These are phyloP conservation scores for Alaudala cheleensis DNA, from an alignment of 2,113 vertebrate genomes.

Conservation along the genomic window DNA sequence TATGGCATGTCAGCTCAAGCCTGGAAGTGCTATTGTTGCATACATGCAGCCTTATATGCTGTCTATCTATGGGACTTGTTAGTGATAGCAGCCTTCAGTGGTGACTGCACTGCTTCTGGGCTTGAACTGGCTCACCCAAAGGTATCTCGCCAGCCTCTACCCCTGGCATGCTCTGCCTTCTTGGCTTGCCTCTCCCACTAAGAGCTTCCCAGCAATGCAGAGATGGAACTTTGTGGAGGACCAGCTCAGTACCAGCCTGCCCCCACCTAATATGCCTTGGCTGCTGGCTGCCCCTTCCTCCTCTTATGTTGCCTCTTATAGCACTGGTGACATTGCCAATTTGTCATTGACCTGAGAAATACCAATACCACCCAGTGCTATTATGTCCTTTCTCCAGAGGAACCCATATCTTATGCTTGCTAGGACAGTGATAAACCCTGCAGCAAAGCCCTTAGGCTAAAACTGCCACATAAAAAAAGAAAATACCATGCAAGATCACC, in stretches of 20 bases:
- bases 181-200: neutral
- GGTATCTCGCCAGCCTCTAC: neutral
- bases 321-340: neutral
- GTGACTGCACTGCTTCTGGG: neutral
- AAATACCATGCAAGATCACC: neutral
- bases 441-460: neutral
- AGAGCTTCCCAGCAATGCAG: neutral
- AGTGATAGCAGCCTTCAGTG: neutral
- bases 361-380: neutral
- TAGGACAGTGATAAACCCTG: neutral
- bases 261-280: neutral
- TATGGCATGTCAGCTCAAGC: accelerated
- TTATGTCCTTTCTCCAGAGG: neutral
- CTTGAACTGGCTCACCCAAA: neutral
- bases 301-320: neutral
- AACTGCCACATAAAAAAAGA: neutral
- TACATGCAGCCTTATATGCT: neutral
- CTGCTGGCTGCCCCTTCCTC: neutral
- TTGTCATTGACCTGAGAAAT: neutral
- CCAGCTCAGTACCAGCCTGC: neutral
- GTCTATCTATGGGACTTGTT: neutral
- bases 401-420: neutral
- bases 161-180: accelerated
- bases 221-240: neutral
- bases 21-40: neutral